Percentiles rank a stretch among this genome's conserved stretches.
phyloP scores from a whole-genome alignment of 1,140 invertebrate species.

The Cotesia chilonis region DNA sequence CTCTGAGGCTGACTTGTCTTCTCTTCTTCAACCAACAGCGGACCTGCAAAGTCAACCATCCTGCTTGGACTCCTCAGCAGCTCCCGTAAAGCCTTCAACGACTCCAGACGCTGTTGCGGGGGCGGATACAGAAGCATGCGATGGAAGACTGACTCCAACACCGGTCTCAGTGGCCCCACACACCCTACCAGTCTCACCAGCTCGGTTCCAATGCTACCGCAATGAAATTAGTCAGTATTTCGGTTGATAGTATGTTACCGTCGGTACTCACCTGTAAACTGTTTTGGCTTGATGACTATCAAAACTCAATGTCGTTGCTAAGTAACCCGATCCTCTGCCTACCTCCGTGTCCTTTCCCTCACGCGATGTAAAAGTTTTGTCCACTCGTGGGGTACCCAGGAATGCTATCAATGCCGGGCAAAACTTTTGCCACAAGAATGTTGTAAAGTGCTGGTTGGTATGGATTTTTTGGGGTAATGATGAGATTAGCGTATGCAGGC shows the following conservation, averaged over 20 bases:
- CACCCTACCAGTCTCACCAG: constrained; percentile 86
- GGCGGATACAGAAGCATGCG: constrained; percentile 89
- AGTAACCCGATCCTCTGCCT: constrained; percentile 76
- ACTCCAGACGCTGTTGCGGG: constrained; percentile 83
- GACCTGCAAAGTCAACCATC: constrained; percentile 76
- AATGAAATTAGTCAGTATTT: constrained; percentile 30
- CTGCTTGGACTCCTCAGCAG: constrained; percentile 76
- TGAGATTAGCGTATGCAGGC: constrained; percentile 83
- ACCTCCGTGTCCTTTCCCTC: constrained; percentile 70
- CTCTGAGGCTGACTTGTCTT: constrained; percentile 78
- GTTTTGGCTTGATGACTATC: constrained; percentile 83
- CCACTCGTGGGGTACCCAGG: constrained; percentile 80
- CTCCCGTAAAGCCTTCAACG: constrained; percentile 82
- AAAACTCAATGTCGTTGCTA: constrained; percentile 77
- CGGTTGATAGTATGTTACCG: neutral
- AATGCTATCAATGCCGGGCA: constrained; percentile 88
- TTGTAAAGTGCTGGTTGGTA: constrained; percentile 83
- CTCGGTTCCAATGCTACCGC: constrained; percentile 84
- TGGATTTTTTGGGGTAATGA: constrained; percentile 83
- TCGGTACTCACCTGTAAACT: constrained; percentile 76
- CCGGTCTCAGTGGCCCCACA: constrained; percentile 83
- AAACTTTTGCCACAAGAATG: constrained; percentile 90
- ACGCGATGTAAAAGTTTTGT: constrained; percentile 76
- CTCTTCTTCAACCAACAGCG: constrained; percentile 77
- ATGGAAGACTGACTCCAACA: constrained; percentile 91